phyloP scores from a whole-genome alignment of 2,113 vertebrate species.

The Paradisaea rubra region DNA sequence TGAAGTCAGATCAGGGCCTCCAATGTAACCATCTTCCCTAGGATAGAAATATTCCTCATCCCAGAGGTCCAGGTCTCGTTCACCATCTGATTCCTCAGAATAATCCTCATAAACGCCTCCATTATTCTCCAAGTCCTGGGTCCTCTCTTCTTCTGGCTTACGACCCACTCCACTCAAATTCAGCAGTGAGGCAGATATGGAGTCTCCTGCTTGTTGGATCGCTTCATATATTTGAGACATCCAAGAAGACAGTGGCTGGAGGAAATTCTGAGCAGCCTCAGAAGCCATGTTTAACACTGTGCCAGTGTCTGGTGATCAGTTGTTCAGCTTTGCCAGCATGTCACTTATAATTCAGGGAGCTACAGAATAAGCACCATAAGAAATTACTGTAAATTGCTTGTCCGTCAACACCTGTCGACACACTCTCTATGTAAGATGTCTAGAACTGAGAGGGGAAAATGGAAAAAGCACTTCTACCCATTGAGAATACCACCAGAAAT shows the following conservation, averaged over 20 bases:
- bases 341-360: constrained; percentile 59
- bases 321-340: constrained; percentile 59
- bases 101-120: constrained; percentile 29
- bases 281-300: constrained; percentile 68
- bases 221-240: constrained; percentile 77
- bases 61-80: constrained; percentile 26
- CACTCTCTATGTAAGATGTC: constrained; percentile 33
- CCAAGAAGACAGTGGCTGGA: constrained; percentile 77
- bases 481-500: constrained; percentile 19
- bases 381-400: constrained; percentile 63
- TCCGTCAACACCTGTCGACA: constrained; percentile 58
- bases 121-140: constrained; percentile 47
- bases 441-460: constrained; percentile 50
- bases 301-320: constrained; percentile 51
- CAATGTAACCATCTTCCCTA: constrained; percentile 16
- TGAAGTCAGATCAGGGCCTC: not conserved
- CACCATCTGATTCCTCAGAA: constrained; percentile 54
- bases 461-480: constrained; percentile 45
- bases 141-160: constrained; percentile 34
- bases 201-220: constrained; percentile 71
- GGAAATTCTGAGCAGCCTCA: constrained; percentile 67
- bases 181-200: constrained; percentile 65
- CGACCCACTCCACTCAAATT: constrained; percentile 58
- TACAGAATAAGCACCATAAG: constrained; percentile 70
- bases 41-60: constrained; percentile 28